Evolutionary conservation across 2,888 invertebrate genomes (phyloP).

Genomic region (Diplolepis rosae): DNA sequence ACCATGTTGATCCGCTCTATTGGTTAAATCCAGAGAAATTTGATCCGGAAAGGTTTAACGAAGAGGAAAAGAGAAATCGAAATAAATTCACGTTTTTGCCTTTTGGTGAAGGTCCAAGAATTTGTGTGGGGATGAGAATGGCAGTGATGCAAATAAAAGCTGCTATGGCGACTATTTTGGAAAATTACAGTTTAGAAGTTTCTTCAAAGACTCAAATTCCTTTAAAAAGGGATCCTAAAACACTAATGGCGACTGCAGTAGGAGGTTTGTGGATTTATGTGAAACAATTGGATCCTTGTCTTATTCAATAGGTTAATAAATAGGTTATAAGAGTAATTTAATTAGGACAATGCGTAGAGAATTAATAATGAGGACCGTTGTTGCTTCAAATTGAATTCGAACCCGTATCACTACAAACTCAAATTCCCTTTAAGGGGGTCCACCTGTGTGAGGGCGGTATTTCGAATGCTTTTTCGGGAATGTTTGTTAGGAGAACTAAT

Average conservation of each 20-base stretch:
- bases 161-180: background rate
- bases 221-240: constrained; percentile 9
- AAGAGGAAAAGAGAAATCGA: constrained; percentile 46
- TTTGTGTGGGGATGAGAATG: constrained; percentile 61
- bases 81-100: constrained; percentile 54
- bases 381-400: no score
- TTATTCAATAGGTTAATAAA: background rate
- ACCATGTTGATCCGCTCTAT: constrained; percentile 53
- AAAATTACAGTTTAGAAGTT: constrained; percentile 22
- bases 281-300: background rate
- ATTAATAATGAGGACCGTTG: no score
- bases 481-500: no score
- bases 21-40: constrained; percentile 57
- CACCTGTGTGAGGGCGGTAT: no score
- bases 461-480: no score
- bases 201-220: constrained; percentile 23
- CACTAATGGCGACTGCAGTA: constrained; percentile 6
- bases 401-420: no score
- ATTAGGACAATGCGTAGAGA: constrained; percentile 14
- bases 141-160: constrained; percentile 44
- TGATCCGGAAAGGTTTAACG: constrained; percentile 60
- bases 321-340: background rate
- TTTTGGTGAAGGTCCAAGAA: constrained; percentile 64
- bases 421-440: no score
- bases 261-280: constrained; percentile 30